Percentiles rank a stretch among this genome's conserved stretches.
Evolutionary conservation across 2,797 vertebrate genomes (phyloP).

Genomic region (Sparus aurata): DNA sequence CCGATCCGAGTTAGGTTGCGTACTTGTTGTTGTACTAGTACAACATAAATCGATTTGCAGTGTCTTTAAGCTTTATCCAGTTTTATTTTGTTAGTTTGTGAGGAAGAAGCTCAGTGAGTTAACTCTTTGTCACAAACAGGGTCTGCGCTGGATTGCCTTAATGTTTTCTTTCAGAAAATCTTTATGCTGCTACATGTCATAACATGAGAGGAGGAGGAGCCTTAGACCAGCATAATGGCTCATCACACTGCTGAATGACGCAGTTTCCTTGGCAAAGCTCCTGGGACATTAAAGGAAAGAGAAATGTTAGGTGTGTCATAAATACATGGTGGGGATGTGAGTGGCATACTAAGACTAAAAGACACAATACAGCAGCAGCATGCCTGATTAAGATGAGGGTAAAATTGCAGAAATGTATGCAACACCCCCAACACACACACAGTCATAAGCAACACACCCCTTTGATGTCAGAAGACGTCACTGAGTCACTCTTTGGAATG

Average conservation of each 20-base stretch:
- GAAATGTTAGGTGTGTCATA: constrained; percentile 50
- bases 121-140: constrained; percentile 21
- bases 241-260: constrained; percentile 67
- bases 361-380: constrained; percentile 30
- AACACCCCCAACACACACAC: not conserved
- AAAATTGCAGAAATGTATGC: constrained; percentile 13
- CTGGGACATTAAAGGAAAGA: constrained; percentile 20
- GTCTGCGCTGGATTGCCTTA: constrained; percentile 18
- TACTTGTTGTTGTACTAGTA: not conserved
- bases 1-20: not conserved
- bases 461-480: constrained; percentile 51
- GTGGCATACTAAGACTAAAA: constrained; percentile 6
- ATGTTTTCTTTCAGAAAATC: constrained; percentile 54
- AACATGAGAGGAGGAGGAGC: constrained; percentile 32
- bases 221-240: constrained; percentile 7
- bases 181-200: constrained; percentile 48
- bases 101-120: not conserved
- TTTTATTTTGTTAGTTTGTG: not conserved
- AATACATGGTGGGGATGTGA: constrained; percentile 20
- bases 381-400: constrained; percentile 47
- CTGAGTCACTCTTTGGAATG: constrained; percentile 57
- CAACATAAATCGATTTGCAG: not conserved
- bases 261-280: constrained; percentile 38
- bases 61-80: not conserved
- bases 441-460: constrained; percentile 25